Evolutionary conservation across 1,140 invertebrate species (phyloP).

Genomic region (Drosophila eugracilis): DNA sequence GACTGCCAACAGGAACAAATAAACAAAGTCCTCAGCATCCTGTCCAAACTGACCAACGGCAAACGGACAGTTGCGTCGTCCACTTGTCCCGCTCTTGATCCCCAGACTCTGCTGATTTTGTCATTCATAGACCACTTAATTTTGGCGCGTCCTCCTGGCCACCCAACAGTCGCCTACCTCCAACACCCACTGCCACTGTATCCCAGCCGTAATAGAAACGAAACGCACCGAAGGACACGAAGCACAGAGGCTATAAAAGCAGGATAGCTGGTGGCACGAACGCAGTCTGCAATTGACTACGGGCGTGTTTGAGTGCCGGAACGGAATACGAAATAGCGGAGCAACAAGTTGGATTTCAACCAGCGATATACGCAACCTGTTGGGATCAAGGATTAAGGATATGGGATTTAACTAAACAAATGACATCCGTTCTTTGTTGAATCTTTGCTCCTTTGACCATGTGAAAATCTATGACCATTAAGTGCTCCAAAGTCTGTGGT

Average conservation of each 20-base stretch:
- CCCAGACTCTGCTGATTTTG: slow-evolving; percentile 17
- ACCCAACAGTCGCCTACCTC: no score
- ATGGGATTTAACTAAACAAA: slow-evolving; percentile 26
- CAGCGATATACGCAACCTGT: slow-evolving; percentile 22
- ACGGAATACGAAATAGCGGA: slow-evolving; percentile 18
- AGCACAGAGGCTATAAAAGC: slow-evolving; percentile 67
- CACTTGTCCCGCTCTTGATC: slow-evolving; percentile 20
- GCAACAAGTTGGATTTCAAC: slow-evolving; percentile 1
- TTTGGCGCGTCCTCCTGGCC: slow-evolving; percentile 50
- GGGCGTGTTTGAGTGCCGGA: slow-evolving; percentile 24
- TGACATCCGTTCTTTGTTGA: background rate
- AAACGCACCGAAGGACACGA: slow-evolving; percentile 7
- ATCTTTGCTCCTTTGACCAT: slow-evolving; percentile 4
- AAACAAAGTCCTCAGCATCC: slow-evolving; percentile 34
- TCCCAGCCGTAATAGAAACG: slow-evolving; percentile 43
- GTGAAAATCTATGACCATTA: slow-evolving; percentile 8
- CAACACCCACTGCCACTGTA: background rate
- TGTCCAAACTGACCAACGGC: slow-evolving; percentile 12
- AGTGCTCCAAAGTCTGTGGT: slow-evolving; percentile 18
- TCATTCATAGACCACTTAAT: slow-evolving; percentile 69
- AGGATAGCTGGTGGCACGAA: slow-evolving; percentile 12
- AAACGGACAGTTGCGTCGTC: background rate
- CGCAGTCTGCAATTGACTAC: slow-evolving; percentile 54
- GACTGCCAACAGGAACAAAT: slow-evolving; percentile 23
- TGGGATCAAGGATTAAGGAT: slow-evolving; percentile 15